Evolutionary conservation across 92 coral and sea anemone species (phyloP).

Genomic region (Heteractis magnifica): DNA sequence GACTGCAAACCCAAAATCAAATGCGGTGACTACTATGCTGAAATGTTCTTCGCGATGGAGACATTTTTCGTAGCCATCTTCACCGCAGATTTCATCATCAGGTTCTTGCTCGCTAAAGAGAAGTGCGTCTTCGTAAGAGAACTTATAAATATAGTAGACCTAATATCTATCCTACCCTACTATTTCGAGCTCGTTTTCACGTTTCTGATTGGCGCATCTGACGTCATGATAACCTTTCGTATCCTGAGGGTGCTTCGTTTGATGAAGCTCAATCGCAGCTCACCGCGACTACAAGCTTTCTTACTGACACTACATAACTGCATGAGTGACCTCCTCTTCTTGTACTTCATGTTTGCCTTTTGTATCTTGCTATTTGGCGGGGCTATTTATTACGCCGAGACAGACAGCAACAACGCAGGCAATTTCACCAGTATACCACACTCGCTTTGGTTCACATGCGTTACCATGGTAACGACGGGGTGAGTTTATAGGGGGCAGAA

Average conservation of each 20-base stretch:
- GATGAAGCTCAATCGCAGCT: constrained; percentile 72
- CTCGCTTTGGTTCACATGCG: constrained; percentile 87
- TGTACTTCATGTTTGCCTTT: constrained; percentile 64
- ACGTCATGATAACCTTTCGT: constrained; percentile 53
- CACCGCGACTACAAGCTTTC: constrained; percentile 66
- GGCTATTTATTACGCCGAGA: constrained; percentile 65
- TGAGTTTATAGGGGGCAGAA: constrained; percentile 17
- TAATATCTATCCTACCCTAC: constrained; percentile 73
- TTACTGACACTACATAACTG: constrained; percentile 65
- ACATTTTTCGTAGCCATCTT: constrained; percentile 73
- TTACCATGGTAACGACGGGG: constrained; percentile 87
- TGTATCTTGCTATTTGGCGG: constrained; percentile 78
- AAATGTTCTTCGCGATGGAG: constrained; percentile 54
- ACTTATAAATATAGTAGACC: constrained; percentile 64
- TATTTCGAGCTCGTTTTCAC: constrained; percentile 55
- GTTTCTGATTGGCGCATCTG: constrained; percentile 44
- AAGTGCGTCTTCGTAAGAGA: constrained; percentile 51
- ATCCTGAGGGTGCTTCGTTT: constrained; percentile 73
- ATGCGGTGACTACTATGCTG: constrained; percentile 42
- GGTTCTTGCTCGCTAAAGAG: constrained; percentile 50
- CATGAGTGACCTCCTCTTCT: constrained; percentile 64
- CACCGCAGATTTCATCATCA: constrained; percentile 63
- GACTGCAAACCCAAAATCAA: constrained; percentile 57
- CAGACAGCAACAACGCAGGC: constrained; percentile 47
- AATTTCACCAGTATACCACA: constrained; percentile 74